Percentiles rank a stretch among this genome's conserved stretches.
phyloP scores from a whole-genome alignment of 2,888 invertebrate species.

The Heliconius sara region DNA sequence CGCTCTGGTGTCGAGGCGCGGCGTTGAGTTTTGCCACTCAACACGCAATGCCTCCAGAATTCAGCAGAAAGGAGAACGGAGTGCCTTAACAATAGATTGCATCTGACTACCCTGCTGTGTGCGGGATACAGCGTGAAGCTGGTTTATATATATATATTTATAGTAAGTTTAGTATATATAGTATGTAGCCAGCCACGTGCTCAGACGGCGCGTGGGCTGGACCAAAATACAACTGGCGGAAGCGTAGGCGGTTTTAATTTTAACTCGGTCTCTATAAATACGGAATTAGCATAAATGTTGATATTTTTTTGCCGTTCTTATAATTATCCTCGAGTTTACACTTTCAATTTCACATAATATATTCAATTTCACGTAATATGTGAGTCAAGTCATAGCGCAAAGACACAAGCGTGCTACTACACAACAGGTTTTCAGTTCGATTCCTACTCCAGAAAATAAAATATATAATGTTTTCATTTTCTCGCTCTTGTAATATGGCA shows the following conservation, averaged over 20 bases:
- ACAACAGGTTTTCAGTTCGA: too few species aligned
- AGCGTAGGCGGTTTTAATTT: constrained; percentile 43
- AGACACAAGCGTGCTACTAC: too few species aligned
- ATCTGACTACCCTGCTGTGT: too few species aligned
- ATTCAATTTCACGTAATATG: not conserved
- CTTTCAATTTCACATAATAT: not conserved
- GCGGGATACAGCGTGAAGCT: too few species aligned
- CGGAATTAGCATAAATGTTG: constrained; percentile 10
- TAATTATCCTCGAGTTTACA: constrained; percentile 11
- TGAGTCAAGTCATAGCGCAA: not conserved
- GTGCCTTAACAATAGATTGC: too few species aligned
- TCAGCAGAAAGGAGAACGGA: too few species aligned
- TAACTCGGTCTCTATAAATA: constrained; percentile 31
- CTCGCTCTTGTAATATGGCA: too few species aligned
- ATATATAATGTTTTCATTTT: too few species aligned
- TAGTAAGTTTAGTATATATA: not conserved
- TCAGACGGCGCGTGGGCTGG: constrained; percentile 43
- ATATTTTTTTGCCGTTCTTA: constrained; percentile 2
- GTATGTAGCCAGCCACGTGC: constrained; percentile 40
- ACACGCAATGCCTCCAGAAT: too few species aligned
- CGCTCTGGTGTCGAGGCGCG: too few species aligned
- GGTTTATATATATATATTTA: too few species aligned
- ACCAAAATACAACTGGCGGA: constrained; percentile 41
- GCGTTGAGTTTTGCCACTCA: not conserved
- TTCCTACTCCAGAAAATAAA: too few species aligned